phyloP scores from a whole-genome alignment of 2,113 vertebrate species.

The Eulemur macaco region DNA sequence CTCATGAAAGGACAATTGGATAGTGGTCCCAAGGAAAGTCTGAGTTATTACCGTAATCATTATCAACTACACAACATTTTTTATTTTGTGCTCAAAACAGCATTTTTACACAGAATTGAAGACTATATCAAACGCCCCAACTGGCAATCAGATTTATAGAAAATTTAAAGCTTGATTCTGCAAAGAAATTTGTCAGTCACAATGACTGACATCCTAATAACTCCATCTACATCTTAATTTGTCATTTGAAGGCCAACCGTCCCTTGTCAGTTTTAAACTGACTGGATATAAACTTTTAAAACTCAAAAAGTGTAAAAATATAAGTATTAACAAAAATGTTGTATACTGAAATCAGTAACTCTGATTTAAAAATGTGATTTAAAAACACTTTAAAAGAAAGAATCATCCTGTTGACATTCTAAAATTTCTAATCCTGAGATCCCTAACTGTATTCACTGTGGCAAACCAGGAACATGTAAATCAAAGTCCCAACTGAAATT shows the following conservation, averaged over 20 bases:
- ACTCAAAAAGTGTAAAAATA: slow-evolving; percentile 46
- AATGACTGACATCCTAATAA: slow-evolving; percentile 63
- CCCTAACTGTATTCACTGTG: not conserved
- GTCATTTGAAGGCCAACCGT: slow-evolving; percentile 1
- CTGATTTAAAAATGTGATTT: not conserved
- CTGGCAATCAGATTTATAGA: slow-evolving; percentile 38
- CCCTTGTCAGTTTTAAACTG: slow-evolving; percentile 52
- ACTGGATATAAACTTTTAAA: slow-evolving; percentile 31
- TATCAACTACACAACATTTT: not conserved
- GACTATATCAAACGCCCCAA: slow-evolving; percentile 11
- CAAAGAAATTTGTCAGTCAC: slow-evolving; percentile 63
- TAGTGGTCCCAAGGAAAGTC: not conserved
- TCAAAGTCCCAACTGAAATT: not conserved
- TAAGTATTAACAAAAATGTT: not conserved
- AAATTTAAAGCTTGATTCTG: slow-evolving; percentile 67
- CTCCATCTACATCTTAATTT: slow-evolving; percentile 52
- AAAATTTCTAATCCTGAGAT: not conserved
- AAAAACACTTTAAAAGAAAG: slow-evolving; percentile 28
- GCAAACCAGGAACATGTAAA: not conserved
- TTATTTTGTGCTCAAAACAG: not conserved
- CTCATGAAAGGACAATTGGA: not conserved
- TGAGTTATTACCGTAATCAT: not conserved
- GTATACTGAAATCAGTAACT: slow-evolving; percentile 16
- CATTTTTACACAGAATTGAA: slow-evolving; percentile 31
- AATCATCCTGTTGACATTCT: not conserved